Conservation (phyloP, 1,140 invertebrate species). For the Bombus balteatus region DNA sequence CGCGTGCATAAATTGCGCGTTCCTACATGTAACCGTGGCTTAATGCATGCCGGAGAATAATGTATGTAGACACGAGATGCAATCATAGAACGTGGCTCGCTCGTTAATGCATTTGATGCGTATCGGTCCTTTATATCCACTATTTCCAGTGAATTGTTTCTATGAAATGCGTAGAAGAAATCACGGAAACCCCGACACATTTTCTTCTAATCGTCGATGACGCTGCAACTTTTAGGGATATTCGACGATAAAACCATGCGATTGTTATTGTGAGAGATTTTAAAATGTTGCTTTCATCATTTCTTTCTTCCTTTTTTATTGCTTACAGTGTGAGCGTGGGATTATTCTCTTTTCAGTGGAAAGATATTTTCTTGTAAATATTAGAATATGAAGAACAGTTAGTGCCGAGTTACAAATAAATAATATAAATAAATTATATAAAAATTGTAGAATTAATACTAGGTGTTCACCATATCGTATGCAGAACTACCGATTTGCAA, state of each 20-base stretch:
- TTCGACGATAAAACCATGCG: background rate
- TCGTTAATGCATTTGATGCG: slow-evolving; percentile 52
- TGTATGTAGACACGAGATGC: slow-evolving; percentile 10
- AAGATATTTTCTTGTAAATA: background rate
- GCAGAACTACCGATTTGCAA: too few species aligned
- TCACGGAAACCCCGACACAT: too few species aligned
- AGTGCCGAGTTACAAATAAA: too few species aligned
- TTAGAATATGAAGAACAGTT: too few species aligned
- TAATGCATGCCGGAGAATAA: background rate
- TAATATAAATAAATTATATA: too few species aligned
- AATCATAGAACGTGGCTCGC: slow-evolving; percentile 31
- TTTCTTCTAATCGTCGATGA: background rate
- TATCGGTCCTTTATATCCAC: background rate
- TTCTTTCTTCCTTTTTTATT: background rate
- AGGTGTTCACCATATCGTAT: too few species aligned
- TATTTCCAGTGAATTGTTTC: slow-evolving; percentile 18
- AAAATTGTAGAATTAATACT: too few species aligned
- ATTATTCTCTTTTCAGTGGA: background rate
- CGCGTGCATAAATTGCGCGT: background rate
- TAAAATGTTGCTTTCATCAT: background rate
- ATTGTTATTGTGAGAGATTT: too few species aligned
- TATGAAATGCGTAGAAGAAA: slow-evolving; percentile 16
- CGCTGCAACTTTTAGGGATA: too few species aligned
- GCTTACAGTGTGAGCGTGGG: too few species aligned
- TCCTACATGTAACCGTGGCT: slow-evolving; percentile 4